Percentiles rank a stretch among this genome's conserved stretches.
Evolutionary conservation across 2,113 vertebrate species (phyloP).

Genomic region (Lamprologus ornatipinnis): DNA sequence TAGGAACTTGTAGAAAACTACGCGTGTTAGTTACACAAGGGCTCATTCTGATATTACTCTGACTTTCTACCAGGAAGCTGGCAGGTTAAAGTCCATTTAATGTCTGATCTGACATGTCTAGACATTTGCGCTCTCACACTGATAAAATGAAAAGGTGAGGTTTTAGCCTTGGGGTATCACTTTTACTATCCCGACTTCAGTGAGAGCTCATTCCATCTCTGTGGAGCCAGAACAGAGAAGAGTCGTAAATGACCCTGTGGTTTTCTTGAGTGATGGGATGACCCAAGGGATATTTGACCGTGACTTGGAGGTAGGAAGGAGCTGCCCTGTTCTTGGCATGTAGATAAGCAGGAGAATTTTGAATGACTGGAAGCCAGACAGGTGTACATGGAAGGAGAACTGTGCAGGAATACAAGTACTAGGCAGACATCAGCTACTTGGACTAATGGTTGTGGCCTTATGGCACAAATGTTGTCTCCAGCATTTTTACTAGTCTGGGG

Average conservation of each 20-base stretch:
- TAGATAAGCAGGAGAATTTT: not conserved
- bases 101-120: not conserved
- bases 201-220: not conserved
- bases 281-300: not conserved
- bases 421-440: not conserved
- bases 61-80: not conserved
- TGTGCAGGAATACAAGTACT: not conserved
- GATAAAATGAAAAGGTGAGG: not conserved
- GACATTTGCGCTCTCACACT: not conserved
- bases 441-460: not conserved
- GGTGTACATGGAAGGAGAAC: not conserved
- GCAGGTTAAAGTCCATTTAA: not conserved
- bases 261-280: not conserved
- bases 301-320: not conserved
- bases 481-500: not conserved
- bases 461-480: not conserved
- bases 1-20: not conserved
- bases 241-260: not conserved
- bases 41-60: not conserved
- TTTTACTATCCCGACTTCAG: not conserved
- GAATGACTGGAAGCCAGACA: not conserved
- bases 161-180: not conserved
- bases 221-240: not conserved
- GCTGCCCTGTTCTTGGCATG: not conserved
- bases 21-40: not conserved